Percentiles rank a stretch among this genome's conserved stretches.
phyloP scores from a whole-genome alignment of 2,797 vertebrate genomes.

The Xenentodon cancila region DNA sequence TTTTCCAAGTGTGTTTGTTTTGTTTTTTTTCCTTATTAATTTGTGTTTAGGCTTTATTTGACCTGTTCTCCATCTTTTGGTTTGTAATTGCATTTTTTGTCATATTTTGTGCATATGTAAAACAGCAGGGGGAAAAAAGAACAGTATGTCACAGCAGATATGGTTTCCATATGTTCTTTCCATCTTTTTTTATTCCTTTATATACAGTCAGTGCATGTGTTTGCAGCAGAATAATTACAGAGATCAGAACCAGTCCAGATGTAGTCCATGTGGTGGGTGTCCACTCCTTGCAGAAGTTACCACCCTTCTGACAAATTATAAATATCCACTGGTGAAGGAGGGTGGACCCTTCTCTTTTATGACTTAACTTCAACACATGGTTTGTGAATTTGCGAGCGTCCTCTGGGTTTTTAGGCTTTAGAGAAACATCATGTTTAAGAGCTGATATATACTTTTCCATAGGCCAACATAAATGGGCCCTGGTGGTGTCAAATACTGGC shows the following conservation, averaged over 20 bases:
- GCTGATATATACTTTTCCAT: slow-evolving; percentile 10
- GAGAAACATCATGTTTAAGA: slow-evolving; percentile 16
- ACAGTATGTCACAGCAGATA: slow-evolving; percentile 10
- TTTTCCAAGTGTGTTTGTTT: not conserved
- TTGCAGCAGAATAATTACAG: slow-evolving; percentile 34
- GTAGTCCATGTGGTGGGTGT: slow-evolving; percentile 47
- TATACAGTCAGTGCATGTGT: slow-evolving; percentile 3
- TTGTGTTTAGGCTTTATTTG: slow-evolving; percentile 18
- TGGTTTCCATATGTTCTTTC: slow-evolving; percentile 17
- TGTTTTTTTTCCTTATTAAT: slow-evolving; percentile 4
- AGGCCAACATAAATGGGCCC: not conserved
- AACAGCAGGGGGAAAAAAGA: slow-evolving; percentile 19
- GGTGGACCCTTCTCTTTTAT: slow-evolving; percentile 29
- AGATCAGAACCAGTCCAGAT: slow-evolving; percentile 42
- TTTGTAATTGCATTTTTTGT: slow-evolving; percentile 5
- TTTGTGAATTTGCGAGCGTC: slow-evolving; percentile 4
- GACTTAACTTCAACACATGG: slow-evolving; percentile 28
- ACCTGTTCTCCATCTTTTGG: slow-evolving; percentile 7
- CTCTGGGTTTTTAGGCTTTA: slow-evolving; percentile 21
- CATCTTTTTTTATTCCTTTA: slow-evolving; percentile 22
- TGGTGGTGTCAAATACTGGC: no score
- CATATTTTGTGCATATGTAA: slow-evolving; percentile 14
- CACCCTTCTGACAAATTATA: slow-evolving; percentile 43
- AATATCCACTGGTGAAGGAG: slow-evolving; percentile 36
- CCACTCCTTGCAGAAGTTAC: slow-evolving; percentile 34